These are phyloP conservation scores for Julus scandinavius DNA, from an alignment of 2,888 invertebrate genomes.

Conservation along the genomic window DNA sequence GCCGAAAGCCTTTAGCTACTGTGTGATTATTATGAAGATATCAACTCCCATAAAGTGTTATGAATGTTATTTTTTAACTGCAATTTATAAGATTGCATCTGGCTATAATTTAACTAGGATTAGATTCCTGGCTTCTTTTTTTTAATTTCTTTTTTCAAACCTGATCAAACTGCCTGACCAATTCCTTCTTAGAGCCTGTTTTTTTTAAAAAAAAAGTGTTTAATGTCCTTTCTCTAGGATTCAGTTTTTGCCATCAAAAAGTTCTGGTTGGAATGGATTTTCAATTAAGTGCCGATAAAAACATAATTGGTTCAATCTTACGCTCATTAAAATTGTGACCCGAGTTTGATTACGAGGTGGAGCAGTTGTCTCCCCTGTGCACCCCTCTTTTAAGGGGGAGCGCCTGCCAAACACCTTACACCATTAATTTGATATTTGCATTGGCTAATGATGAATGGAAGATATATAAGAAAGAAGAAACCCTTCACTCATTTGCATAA, in stretches of 20 bases:
- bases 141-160: background rate
- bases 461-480: conserved; percentile 28
- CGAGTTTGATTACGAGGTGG: conserved; percentile 43
- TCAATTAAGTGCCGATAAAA: conserved; percentile 39
- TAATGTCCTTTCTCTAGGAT: background rate
- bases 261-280: background rate
- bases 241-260: background rate
- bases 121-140: background rate
- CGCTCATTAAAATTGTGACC: conserved; percentile 46
- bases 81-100: conserved; percentile 15
- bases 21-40: background rate
- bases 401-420: conserved; percentile 20
- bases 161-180: too few relatives aligned
- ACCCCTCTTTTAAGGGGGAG: background rate
- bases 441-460: conserved; percentile 45
- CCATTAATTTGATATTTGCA: conserved; percentile 45
- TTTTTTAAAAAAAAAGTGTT: background rate
- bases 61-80: background rate
- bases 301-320: conserved; percentile 43
- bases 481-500: conserved; percentile 45
- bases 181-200: background rate
- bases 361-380: conserved; percentile 7
- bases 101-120: background rate
- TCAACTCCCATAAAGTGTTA: background rate
- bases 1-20: background rate